A percentile compares a stretch with the other conserved stretches of the same genome.
These are phyloP conservation scores for Agapornis roseicollis DNA, from an alignment of 2,113 vertebrate species.

Conservation along the genomic window DNA sequence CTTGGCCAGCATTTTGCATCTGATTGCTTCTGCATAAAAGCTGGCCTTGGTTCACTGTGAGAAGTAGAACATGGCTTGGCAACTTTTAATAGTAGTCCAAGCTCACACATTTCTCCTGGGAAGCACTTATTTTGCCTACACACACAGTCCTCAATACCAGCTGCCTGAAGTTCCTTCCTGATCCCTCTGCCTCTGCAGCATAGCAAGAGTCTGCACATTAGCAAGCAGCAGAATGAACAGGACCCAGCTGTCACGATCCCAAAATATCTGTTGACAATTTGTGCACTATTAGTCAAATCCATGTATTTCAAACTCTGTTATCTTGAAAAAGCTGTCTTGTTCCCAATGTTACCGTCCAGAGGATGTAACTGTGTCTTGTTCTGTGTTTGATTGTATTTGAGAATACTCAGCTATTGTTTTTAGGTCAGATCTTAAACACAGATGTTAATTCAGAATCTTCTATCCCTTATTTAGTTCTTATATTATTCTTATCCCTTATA, in stretches of 20 bases:
- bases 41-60: fast-evolving
- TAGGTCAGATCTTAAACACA: background rate
- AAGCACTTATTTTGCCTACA: background rate
- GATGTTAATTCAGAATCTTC: background rate
- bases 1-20: background rate
- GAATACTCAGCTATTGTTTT: background rate
- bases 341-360: background rate
- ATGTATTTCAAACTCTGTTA: background rate
- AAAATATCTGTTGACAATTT: background rate
- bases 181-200: background rate
- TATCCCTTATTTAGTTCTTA: background rate
- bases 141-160: background rate
- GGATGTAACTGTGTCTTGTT: background rate
- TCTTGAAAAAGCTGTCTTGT: background rate
- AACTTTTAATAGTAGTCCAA: background rate
- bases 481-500: no score
- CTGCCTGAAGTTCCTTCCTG: background rate
- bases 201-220: background rate
- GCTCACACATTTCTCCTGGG: background rate
- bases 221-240: background rate
- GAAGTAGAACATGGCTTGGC: background rate
- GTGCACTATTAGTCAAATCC: background rate
- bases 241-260: background rate
- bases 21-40: background rate
- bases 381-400: background rate